A percentile compares a stretch with the other conserved stretches of the same genome.
Evolutionary conservation across 2,888 invertebrate species (phyloP).

Genomic region (Gasteruption jaculator): DNA sequence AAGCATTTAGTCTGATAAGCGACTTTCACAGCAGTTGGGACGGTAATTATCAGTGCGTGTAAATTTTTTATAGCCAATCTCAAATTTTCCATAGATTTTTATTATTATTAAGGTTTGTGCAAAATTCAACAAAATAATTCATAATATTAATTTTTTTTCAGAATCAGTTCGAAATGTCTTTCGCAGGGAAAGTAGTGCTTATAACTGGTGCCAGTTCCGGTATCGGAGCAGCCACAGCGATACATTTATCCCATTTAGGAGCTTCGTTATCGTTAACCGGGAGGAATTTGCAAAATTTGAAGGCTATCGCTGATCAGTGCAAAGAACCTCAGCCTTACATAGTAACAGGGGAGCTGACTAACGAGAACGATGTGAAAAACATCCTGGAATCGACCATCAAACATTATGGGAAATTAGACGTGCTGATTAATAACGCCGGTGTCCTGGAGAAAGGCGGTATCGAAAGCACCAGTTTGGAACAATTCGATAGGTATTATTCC

Average conservation of each 20-base stretch:
- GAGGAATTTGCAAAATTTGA: conserved; percentile 63
- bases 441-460: conserved; percentile 77
- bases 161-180: conserved; percentile 50
- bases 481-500: conserved; percentile 76
- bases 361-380: conserved; percentile 68
- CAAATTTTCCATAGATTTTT: no score
- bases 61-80: no score
- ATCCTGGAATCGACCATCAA: conserved; percentile 70
- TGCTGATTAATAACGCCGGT: conserved; percentile 89
- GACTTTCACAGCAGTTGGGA: no score
- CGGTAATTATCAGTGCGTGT: no score
- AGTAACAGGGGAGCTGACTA: conserved; percentile 68
- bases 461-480: conserved; percentile 79
- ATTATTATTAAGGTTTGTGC: no score
- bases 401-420: conserved; percentile 73
- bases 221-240: conserved; percentile 78
- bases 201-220: conserved; percentile 82
- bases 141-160: conserved; percentile 9
- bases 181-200: conserved; percentile 69
- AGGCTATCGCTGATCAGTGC: conserved; percentile 54
- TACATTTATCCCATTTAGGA: conserved; percentile 71
- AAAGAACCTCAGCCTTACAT: conserved; percentile 55
- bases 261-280: conserved; percentile 71
- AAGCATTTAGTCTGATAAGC: no score
- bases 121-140: no score